Evolutionary conservation across 2,888 invertebrate species (phyloP).

Genomic region (Ochlodes sylvanus): DNA sequence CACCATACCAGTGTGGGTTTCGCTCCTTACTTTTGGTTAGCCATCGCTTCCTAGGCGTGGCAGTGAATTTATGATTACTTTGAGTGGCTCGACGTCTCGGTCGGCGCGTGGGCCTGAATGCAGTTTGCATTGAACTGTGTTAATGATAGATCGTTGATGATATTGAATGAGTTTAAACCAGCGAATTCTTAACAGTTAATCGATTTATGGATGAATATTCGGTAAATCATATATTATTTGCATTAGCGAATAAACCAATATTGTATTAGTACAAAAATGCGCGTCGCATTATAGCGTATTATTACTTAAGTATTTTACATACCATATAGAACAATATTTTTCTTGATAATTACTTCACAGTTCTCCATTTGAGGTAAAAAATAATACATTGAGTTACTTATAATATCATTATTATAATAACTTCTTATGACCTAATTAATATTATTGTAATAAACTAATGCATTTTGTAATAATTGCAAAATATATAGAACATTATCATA

Average conservation of each 20-base stretch:
- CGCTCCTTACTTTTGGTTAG: conserved; percentile 80
- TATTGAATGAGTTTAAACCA: conserved; percentile 39
- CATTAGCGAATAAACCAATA: background rate
- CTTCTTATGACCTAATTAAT: too few species aligned
- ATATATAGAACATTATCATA: too few species aligned
- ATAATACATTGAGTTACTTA: too few species aligned
- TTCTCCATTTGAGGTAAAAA: too few species aligned
- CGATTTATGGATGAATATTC: conserved; percentile 14
- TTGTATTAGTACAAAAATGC: too few species aligned
- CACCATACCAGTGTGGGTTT: conserved; percentile 75
- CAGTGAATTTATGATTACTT: conserved; percentile 74
- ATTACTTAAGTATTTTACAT: too few species aligned
- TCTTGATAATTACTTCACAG: too few species aligned
- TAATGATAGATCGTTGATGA: conserved; percentile 41
- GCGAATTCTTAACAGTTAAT: conserved; percentile 39
- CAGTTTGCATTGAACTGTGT: conserved; percentile 74
- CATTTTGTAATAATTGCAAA: too few species aligned
- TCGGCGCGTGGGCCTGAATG: conserved; percentile 63
- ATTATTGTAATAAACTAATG: too few species aligned
- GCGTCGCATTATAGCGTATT: too few species aligned
- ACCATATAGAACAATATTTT: too few species aligned
- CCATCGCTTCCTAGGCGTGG: conserved; percentile 77
- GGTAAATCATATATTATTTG: conserved; percentile 16
- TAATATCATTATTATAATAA: too few species aligned
- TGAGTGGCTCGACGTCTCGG: conserved; percentile 45